These are phyloP conservation scores for Bucorvus abyssinicus DNA, from an alignment of 2,797 vertebrate species.

Conservation along the genomic window DNA sequence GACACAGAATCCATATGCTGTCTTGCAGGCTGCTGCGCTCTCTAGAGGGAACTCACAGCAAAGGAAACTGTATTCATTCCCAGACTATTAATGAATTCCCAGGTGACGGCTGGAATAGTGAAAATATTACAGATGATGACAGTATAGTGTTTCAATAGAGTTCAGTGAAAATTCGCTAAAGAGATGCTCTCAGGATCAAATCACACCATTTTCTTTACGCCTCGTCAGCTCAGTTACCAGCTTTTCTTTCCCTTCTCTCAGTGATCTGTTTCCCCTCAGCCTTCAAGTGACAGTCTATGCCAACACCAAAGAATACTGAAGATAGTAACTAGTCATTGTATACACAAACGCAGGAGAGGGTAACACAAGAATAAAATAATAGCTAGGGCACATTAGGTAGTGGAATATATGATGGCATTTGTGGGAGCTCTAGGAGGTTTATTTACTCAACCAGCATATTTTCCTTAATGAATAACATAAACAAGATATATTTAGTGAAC, in stretches of 20 bases:
- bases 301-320: not conserved
- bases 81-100: not conserved
- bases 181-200: not conserved
- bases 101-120: not conserved
- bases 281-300: not conserved
- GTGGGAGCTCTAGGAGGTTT: not conserved
- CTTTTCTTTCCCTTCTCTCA: not conserved
- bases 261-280: not conserved
- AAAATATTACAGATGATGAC: not conserved
- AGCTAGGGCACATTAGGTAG: not conserved
- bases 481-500: not conserved
- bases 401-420: not conserved
- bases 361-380: not conserved
- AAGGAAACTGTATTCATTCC: not conserved
- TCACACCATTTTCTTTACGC: not conserved
- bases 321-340: not conserved
- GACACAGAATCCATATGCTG: not conserved
- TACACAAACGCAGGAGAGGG: not conserved
- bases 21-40: conserved; percentile 51
- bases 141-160: not conserved
- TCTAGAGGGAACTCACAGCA: conserved; percentile 47
- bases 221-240: not conserved
- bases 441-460: not conserved
- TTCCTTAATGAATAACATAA: not conserved
- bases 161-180: conserved; percentile 32